Evolutionary conservation across 2,113 vertebrate genomes (phyloP), one percentile per base, ranked within the genome.

Genomic region (Miniopterus natalensis): DNA sequence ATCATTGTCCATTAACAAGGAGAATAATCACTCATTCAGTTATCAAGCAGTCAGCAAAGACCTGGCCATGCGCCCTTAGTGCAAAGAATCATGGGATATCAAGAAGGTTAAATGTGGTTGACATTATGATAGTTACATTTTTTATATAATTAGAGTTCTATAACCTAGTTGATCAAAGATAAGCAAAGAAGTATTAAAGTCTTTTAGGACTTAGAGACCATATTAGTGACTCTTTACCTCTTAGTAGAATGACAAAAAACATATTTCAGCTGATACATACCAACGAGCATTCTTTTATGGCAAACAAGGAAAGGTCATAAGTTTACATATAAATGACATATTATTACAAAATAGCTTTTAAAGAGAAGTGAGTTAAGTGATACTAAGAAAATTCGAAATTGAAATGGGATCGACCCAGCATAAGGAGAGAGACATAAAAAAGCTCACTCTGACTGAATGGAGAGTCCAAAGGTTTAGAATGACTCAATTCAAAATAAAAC

Each of bases 21-120:
- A 98, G 99, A 98, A 99, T 99, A 99, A 99, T 99, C 99, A 99
- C 98, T 99, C 99, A 99, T 99, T 99, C 99, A 99, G 99, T 99
- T 99, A 99, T 99, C 99, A 98, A 99, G 98, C 99, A 99, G 99
- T 99, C 99, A 99, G 99, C 98, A 98, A 98, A 98, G 98, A 98
- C 98, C 99, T 98, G 98, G 98, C 98, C 97, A 98, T 96, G 97
- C 65, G 97, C 97, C 98, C 97, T 95, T 68, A 85, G 96, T 98
- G 98, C 94, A 94, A 97, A 94, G 98, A 98, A 98, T 98, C 97
- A 86, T 97, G 98, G 98, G 98, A 98, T 96, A 98, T 94, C 98
- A 97, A 96, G 97, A 98, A 98, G 98, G 98, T 98, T 98, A 98
- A 99, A 98, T 98, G 96, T 98, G 98, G 97, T 98, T 98, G 98